These are phyloP conservation scores for Picus viridis DNA, from an alignment of 2,797 vertebrate genomes.

Conservation along the genomic window DNA sequence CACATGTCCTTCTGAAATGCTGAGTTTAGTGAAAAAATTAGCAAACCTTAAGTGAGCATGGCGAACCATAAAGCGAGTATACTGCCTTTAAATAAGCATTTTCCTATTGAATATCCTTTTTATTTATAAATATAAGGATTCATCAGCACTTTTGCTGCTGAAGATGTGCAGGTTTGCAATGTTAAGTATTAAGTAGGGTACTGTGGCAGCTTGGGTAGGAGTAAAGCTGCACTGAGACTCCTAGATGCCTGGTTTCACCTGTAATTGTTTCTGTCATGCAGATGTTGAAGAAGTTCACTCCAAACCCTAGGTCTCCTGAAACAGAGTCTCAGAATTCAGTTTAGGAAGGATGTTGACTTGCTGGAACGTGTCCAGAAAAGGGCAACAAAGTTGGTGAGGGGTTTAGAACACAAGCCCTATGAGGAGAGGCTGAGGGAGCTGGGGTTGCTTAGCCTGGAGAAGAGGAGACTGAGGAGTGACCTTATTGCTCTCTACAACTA, in stretches of 20 bases:
- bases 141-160: neutral
- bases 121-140: neutral
- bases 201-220: neutral
- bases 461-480: too few relatives aligned
- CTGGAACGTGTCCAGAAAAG: too few relatives aligned
- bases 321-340: too few relatives aligned
- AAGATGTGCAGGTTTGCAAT: neutral
- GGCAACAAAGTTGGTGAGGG: too few relatives aligned
- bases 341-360: too few relatives aligned
- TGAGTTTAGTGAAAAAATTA: neutral
- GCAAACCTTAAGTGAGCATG: neutral
- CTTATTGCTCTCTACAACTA: too few relatives aligned
- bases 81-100: neutral
- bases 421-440: too few relatives aligned
- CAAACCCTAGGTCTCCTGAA: too few relatives aligned
- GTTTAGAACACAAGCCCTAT: too few relatives aligned
- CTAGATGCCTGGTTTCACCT: neutral
- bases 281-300: too few relatives aligned
- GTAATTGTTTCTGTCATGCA: neutral
- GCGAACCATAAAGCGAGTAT: neutral
- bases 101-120: neutral
- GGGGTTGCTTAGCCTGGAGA: too few relatives aligned
- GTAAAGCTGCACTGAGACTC: neutral
- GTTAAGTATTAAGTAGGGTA: neutral
- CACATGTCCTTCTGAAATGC: neutral